phyloP scores from a whole-genome alignment of 2,888 invertebrate genomes.

The Lathronympha strigana region DNA sequence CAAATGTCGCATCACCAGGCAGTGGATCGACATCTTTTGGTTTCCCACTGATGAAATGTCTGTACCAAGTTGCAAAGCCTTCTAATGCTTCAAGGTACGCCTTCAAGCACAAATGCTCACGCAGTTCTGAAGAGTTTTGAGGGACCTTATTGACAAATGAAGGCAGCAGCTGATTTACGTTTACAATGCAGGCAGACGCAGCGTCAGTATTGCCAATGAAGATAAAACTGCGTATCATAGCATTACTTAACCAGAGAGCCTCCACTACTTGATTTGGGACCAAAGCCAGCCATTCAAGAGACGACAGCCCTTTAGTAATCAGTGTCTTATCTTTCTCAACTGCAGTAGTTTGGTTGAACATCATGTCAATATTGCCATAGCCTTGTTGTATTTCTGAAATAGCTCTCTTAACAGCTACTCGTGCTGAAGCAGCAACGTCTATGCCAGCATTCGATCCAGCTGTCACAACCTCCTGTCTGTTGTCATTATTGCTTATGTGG shows the following conservation, averaged over 20 bases:
- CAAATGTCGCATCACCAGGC: conserved; percentile 87
- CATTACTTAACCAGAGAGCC: conserved; percentile 94
- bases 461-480: conserved; percentile 86
- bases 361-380: conserved; percentile 79
- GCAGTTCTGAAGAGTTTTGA: conserved; percentile 78
- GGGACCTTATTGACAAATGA: conserved; percentile 70
- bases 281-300: conserved; percentile 94
- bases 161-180: conserved; percentile 69
- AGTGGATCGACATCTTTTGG: conserved; percentile 88
- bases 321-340: conserved; percentile 78
- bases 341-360: conserved; percentile 87
- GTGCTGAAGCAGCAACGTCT: conserved; percentile 93
- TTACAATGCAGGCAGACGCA: conserved; percentile 88
- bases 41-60: conserved; percentile 90
- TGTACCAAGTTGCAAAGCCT: conserved; percentile 95
- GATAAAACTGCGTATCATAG: conserved; percentile 93
- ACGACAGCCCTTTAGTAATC: conserved; percentile 71
- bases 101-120: conserved; percentile 94
- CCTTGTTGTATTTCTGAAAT: conserved; percentile 75
- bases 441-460: conserved; percentile 90
- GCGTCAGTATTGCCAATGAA: conserved; percentile 92
- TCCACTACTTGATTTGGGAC: conserved; percentile 91
- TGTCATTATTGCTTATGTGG: conserved; percentile 86
- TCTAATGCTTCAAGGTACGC: conserved; percentile 94
- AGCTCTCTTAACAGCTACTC: conserved; percentile 91